Conservation (phyloP, 35 echinoderm and acorn worm genomes). For the Lytechinus pictus region DNA sequence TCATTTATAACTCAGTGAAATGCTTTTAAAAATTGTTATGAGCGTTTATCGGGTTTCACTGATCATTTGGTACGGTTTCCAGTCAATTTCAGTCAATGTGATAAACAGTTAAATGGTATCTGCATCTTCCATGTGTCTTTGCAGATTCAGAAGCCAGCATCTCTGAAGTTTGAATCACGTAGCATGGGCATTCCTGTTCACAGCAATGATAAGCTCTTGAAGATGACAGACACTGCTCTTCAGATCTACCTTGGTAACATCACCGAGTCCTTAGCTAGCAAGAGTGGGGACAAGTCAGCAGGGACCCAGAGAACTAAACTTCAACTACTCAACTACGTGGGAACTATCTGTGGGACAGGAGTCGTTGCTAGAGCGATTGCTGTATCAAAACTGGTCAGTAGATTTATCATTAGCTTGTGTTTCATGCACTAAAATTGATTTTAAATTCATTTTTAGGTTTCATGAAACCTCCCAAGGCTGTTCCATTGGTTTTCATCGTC, state of each 20-base stretch:
- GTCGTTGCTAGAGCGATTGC: constrained; percentile 54
- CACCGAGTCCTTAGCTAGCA: constrained; percentile 66
- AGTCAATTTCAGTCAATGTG: not conserved
- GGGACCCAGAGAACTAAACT: constrained; percentile 76
- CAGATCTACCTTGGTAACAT: constrained; percentile 62
- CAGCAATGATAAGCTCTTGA: constrained; percentile 70
- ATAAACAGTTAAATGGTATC: not conserved
- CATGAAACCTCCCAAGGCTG: too few relatives aligned
- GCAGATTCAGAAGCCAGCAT: constrained; percentile 93
- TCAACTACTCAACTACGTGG: constrained; percentile 92
- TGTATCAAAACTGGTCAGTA: constrained; percentile 84
- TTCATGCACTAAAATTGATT: not conserved
- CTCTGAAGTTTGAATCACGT: constrained; percentile 88
- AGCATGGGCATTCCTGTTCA: constrained; percentile 70
- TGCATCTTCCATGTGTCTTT: not conserved
- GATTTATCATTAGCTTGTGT: not conserved
- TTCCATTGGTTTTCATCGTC: too few relatives aligned
- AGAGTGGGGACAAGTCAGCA: constrained; percentile 86
- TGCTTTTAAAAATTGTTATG: too few relatives aligned
- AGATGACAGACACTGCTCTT: constrained; percentile 65
- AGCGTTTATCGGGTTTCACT: too few relatives aligned
- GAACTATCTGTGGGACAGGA: constrained; percentile 63
- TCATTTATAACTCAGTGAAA: too few relatives aligned
- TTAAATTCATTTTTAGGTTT: too few relatives aligned
- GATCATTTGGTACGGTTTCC: not conserved